Evolutionary conservation across 37 sponge, comb jelly and placozoan species (phyloP), one percentile per base, ranked within the genome.

Genomic region (Oopsacas minuta): DNA sequence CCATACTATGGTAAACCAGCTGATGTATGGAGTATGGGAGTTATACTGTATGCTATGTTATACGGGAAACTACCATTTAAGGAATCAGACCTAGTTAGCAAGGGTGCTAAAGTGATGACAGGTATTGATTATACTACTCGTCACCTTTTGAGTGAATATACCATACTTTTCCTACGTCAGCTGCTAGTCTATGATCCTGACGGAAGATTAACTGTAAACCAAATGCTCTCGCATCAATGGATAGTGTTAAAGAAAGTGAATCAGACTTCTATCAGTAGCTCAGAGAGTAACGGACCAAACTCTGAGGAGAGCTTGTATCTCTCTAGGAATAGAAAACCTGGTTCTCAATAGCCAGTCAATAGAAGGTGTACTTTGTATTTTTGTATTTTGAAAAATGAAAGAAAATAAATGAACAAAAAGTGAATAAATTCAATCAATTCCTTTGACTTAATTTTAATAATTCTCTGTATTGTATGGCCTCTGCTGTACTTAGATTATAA

Each of bases 1-100:
- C 75, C 75, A 34, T 61, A 61, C 75, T 12, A 25, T 34, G 75
- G 75, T 5, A 61, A 61, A 12, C 75, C 75, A 3, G 75, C 75
- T 25, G 75, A 61, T 12, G 75, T 61, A 3, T 61, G 75, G 75
- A 61, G 75, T n/a, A 61, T 61, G 75, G 75, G 75, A 5, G 75
- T 61, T n/a, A 61, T 61, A 5, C 75, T 61, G 28, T 61, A 61
- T 34, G 75, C 75, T 34, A 61, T 61, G 75, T 34, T 61, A 25
- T 61, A 61, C 75, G 75, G 75, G 75, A 61, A 61, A 34, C 75
- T 61, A 3, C 75, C 75, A 10, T 61, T 61, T 34, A 61, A 61
- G 75, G 75, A 61, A 34, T 61, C 75, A 34, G 75, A 61, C 22
- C 75, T 61, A 5, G 75, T 61, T 5, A 61, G 28, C 30, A 61